phyloP scores from a whole-genome alignment of 2,113 vertebrate species.

The Tor tambroides region DNA sequence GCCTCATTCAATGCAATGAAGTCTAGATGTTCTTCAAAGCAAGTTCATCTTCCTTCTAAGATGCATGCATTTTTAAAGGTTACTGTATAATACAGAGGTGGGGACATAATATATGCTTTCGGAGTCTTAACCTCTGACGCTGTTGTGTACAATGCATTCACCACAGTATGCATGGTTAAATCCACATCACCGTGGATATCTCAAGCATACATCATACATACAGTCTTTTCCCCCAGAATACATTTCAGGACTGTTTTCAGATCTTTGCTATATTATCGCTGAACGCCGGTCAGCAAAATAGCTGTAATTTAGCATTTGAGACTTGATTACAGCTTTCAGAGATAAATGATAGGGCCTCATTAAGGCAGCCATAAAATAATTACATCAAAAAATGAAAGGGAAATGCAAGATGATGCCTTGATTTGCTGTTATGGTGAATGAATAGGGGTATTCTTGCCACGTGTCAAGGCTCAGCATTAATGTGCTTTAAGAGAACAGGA shows the following conservation, averaged over 20 bases:
- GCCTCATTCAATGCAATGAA: neutral
- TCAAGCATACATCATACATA: slow-evolving; percentile 27
- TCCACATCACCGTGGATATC: slow-evolving; percentile 40
- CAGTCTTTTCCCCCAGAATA: neutral
- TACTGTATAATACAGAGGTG: neutral
- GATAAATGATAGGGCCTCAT: slow-evolving; percentile 18
- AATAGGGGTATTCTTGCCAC: slow-evolving; percentile 52
- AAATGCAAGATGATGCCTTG: slow-evolving; percentile 40
- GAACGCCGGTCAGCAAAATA: neutral
- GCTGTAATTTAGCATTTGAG: slow-evolving; percentile 33
- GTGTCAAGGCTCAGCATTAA: slow-evolving; percentile 61
- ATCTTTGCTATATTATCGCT: neutral
- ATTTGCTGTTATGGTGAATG: slow-evolving; percentile 46
- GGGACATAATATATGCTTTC: slow-evolving; percentile 3
- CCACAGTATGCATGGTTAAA: slow-evolving; percentile 34
- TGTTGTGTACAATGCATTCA: slow-evolving; percentile 26
- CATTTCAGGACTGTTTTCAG: slow-evolving; percentile 21
- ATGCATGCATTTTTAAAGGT: slow-evolving; percentile 18
- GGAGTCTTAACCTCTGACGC: slow-evolving; percentile 15
- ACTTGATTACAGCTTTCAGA: slow-evolving; percentile 46
- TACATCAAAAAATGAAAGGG: slow-evolving; percentile 32
- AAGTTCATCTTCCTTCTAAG: neutral
- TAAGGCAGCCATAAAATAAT: slow-evolving; percentile 40
- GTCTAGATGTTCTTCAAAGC: neutral
- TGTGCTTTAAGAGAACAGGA: slow-evolving; percentile 63